phyloP scores from a whole-genome alignment of 2,888 invertebrate genomes.

The Aspidiotus destructor region DNA sequence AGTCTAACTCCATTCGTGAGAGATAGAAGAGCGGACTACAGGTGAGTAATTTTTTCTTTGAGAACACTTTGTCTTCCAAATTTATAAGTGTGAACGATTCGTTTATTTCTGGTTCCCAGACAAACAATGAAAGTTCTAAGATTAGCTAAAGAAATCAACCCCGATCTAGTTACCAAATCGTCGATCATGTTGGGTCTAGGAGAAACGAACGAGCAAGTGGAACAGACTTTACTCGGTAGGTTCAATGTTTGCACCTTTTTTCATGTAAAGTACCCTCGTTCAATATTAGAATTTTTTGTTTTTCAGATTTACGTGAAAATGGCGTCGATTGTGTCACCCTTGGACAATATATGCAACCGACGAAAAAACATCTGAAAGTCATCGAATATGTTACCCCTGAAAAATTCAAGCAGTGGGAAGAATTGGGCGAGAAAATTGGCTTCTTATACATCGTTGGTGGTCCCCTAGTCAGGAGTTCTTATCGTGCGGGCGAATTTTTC shows the following conservation, averaged over 20 bases:
- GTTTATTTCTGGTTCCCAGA: slow-evolving; percentile 40
- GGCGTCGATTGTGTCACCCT: slow-evolving; percentile 93
- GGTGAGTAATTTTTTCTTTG: slow-evolving; percentile 41
- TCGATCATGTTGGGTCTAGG: slow-evolving; percentile 96
- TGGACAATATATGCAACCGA: slow-evolving; percentile 99
- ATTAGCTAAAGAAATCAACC: slow-evolving; percentile 69
- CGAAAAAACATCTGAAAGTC: slow-evolving; percentile 84
- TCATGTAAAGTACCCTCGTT: neutral
- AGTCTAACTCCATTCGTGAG: slow-evolving; percentile 81
- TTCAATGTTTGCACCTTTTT: neutral
- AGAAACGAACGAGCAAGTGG: slow-evolving; percentile 77
- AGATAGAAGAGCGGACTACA: slow-evolving; percentile 84
- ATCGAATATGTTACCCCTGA: slow-evolving; percentile 94
- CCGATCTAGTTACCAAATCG: slow-evolving; percentile 85
- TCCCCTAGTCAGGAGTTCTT: slow-evolving; percentile 91
- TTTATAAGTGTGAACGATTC: neutral
- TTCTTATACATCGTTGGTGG: slow-evolving; percentile 97
- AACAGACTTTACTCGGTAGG: slow-evolving; percentile 68
- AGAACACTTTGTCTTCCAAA: neutral
- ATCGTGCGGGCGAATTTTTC: slow-evolving; percentile 95
- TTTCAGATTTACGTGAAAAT: slow-evolving; percentile 61
- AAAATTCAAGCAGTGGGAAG: slow-evolving; percentile 81
- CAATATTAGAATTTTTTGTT: neutral
- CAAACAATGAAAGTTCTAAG: slow-evolving; percentile 78
- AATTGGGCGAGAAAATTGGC: slow-evolving; percentile 68